phyloP scores from a whole-genome alignment of 2,888 invertebrate genomes.

The Tortrix viridana region DNA sequence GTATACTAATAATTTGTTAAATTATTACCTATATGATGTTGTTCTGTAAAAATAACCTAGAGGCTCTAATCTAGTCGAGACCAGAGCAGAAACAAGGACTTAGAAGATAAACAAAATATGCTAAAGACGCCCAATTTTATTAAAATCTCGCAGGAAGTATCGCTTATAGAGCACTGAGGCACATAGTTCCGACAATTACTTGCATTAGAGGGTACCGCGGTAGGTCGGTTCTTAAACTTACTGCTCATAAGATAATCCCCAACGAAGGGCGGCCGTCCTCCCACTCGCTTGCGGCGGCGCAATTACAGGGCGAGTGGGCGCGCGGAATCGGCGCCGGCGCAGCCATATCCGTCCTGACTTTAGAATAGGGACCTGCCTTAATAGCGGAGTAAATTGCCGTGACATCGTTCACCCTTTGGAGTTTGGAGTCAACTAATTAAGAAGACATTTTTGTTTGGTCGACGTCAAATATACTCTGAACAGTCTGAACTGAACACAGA shows the following conservation, averaged over 20 bases:
- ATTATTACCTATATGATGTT: too few relatives aligned
- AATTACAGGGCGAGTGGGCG: constrained; percentile 47
- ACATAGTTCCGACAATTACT: background rate
- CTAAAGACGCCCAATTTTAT: too few relatives aligned
- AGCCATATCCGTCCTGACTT: constrained; percentile 49
- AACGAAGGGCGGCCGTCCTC: constrained; percentile 44
- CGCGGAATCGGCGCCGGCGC: constrained; percentile 55
- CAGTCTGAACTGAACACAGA: too few relatives aligned
- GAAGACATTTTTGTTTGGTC: constrained; percentile 7
- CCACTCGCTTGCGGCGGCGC: constrained; percentile 51
- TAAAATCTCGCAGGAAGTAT: too few relatives aligned
- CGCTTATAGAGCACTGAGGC: too few relatives aligned
- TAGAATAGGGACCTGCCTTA: constrained; percentile 20
- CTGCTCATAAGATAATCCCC: constrained; percentile 34
- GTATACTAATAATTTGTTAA: too few relatives aligned
- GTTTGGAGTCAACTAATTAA: constrained; percentile 11
- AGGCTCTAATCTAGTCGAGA: too few relatives aligned
- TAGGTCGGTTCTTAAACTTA: constrained; percentile 31
- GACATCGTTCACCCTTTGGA: constrained; percentile 20
- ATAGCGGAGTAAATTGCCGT: constrained; percentile 18
- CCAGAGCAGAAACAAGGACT: too few relatives aligned
- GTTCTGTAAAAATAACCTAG: too few relatives aligned
- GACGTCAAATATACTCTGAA: background rate
- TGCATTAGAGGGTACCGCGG: constrained; percentile 23
- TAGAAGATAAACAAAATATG: too few relatives aligned